A percentile compares a stretch with the other conserved stretches of the same genome.
Evolutionary conservation across 2,888 invertebrate genomes (phyloP).

Genomic region (Galeopsomyia nigrocyanea): DNA sequence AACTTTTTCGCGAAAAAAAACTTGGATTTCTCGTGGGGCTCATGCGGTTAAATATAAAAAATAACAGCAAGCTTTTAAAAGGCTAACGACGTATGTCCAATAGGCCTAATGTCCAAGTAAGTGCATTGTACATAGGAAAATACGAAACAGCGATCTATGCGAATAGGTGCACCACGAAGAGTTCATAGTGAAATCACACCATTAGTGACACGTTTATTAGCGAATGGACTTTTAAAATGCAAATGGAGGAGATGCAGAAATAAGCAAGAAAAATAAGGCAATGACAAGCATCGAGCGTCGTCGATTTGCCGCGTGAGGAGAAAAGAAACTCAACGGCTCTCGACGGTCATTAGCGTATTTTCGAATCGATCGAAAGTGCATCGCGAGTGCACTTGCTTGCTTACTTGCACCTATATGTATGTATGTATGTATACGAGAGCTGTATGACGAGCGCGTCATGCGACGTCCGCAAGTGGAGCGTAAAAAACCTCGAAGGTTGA

Average conservation of each 20-base stretch:
- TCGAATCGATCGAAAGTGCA: constrained; percentile 33
- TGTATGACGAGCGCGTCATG: constrained; percentile 26
- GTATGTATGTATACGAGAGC: not conserved
- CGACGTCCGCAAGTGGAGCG: constrained; percentile 53
- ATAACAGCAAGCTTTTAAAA: no score
- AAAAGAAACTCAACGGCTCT: constrained; percentile 14
- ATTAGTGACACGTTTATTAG: no score
- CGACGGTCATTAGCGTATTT: constrained; percentile 31
- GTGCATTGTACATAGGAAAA: no score
- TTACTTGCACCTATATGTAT: not conserved
- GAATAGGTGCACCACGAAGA: no score
- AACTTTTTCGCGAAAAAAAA: no score
- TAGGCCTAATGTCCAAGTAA: no score
- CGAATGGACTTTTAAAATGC: not conserved
- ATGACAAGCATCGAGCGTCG: not conserved
- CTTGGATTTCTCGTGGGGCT: no score
- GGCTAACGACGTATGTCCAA: no score
- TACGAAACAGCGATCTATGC: no score
- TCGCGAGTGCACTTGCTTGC: not conserved
- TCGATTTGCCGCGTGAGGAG: constrained; percentile 1
- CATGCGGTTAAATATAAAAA: no score
- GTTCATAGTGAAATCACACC: no score
- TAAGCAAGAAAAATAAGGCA: not conserved
- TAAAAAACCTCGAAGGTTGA: constrained; percentile 54
- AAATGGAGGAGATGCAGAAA: not conserved